Base-by-base conservation (phyloP, 2,113 vertebrate species). In the Globicephala melas region DNA sequence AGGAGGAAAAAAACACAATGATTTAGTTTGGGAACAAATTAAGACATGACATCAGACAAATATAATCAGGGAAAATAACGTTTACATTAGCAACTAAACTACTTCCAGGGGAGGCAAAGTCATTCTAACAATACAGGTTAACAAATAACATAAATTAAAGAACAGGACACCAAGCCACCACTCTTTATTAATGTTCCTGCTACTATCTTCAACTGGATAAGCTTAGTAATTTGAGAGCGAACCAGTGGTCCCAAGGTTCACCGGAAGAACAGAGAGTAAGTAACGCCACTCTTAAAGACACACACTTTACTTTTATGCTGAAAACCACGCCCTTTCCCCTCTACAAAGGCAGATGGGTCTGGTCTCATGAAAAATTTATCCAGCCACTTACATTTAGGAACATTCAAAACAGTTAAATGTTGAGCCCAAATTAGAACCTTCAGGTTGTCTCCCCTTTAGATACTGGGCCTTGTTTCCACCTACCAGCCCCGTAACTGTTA, bases 371-470 rank as follows among this genome's bases (percentile, higher is more conserved):
- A 50, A 68, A 44, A 44, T 4, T 0, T 15, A 60, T 3, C 12
- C 33, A 55, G 38, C 6, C 5, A 13, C 18, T n/a, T 23, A n/a
- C 3, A 15, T 12, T 36, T 3, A 33, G 62, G 44, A 62, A 67
- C 23, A 3, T 0, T n/a, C 13, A 18, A 31, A n/a, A 50, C 6
- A 12, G 41, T 3, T 13, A 20, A 8, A 3, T 18, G 6, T 2
- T 23, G n/a, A 53, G 55, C 68, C 50, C 5, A 7, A 23, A 47
- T 25, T 0, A 55, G 17, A 53, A 17, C 21, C 70, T 67, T 55
- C 25, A 36, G 33, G n/a, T 1, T 7, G 44, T 4, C 20, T 33
- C 36, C 4, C 0, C 11, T 6, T 3, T 3, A 14, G 38, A 1
- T 0, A 0, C n/a, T 1, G 36, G 33, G 41, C 76, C 65, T 4